Evolutionary conservation across 2,113 vertebrate species (phyloP).

Genomic region (Trochalopteron elliotii): DNA sequence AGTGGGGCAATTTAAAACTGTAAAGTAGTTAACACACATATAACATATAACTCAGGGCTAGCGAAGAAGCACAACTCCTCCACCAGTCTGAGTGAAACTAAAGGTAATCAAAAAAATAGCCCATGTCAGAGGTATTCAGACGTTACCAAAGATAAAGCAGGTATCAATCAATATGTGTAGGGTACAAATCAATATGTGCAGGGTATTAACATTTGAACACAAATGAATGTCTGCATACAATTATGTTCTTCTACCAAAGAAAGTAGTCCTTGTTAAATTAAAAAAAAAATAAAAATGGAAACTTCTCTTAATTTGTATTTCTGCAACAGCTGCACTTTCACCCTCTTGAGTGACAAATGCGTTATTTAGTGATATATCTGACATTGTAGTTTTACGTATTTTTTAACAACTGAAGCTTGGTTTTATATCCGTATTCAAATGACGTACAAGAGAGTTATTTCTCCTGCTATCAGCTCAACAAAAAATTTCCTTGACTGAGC

Average conservation of each 20-base stretch:
- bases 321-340: background rate
- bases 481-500: background rate
- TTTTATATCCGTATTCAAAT: background rate
- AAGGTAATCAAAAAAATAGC: background rate
- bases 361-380: background rate
- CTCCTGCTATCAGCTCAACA: background rate
- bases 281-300: background rate
- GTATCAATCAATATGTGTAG: too few species aligned
- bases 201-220: too few species aligned
- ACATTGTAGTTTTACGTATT: background rate
- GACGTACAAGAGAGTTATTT: background rate
- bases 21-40: rapidly evolving
- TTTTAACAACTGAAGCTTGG: background rate
- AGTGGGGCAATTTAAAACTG: background rate
- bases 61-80: background rate
- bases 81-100: background rate
- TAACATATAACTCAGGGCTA: background rate
- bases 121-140: background rate
- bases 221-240: too few species aligned
- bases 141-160: background rate
- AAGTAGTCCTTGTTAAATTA: background rate
- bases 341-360: background rate
- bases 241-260: background rate
- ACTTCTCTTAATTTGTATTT: background rate
- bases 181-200: too few species aligned